Base-by-base conservation (phyloP, 2,113 vertebrate species). In the Hippoglossus stenolepis region DNA sequence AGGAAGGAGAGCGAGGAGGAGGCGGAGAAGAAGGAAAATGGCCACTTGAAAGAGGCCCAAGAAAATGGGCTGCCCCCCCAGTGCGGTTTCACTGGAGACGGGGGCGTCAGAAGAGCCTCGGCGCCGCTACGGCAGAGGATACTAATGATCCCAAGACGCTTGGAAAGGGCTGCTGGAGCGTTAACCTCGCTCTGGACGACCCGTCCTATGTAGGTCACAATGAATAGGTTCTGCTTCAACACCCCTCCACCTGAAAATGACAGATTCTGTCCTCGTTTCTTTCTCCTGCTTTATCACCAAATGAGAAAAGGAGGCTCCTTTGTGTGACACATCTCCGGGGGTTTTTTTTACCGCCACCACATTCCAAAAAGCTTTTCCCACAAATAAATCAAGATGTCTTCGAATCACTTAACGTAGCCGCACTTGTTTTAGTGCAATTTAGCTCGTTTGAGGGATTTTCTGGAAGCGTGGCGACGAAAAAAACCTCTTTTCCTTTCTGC, bases 191-290 rank as follows among this genome's bases (percentile, higher is more conserved):
- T 90, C 87, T 5, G 57, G 64, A 83, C 67, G 82, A 87, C 89
- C 87, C 77, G 18, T 79, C 79, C 87, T 90, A 93, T 93, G 87
- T 92, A 88, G 92, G 92, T 93, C 92, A 92, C 62, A 79, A 88
- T 70, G 89, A 92, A 93, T 90, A 79, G 89, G 90, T 93, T 93
- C 91, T 82, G 88, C 85, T 84, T 91, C 83, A 76, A 80, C 84
- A 87, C 77, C 79, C 75, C 20, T 72, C 87, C 72, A 90, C 89
- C 87, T 90, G 86, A 63, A 86, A 85, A 85, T 91, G 88, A 90
- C 87, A 86, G 74, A 84, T 62, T 75, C 77, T 89, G 87, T 83
- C 85, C 89, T 89, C 86, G 69, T 90, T 88, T 84, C 66, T 11
- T 18, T 20, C 11, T 24, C 28, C 54, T 58, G n/a, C 73, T 38